A percentile compares a stretch with the other conserved stretches of the same genome.
phyloP scores from a whole-genome alignment of 2,888 invertebrate genomes.

The Cynaeus angustus region DNA sequence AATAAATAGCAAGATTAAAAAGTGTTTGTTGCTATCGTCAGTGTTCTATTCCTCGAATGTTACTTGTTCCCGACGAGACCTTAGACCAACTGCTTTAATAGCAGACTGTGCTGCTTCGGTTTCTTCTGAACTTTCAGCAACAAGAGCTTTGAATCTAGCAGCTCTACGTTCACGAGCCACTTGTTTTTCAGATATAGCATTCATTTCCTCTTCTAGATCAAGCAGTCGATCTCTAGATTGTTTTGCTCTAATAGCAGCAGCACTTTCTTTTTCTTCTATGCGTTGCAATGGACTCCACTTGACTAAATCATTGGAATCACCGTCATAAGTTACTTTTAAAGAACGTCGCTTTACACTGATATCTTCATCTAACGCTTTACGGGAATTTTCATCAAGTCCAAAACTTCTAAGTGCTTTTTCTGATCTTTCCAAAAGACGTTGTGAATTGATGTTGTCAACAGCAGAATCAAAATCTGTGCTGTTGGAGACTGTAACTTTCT shows the following conservation, averaged over 20 bases:
- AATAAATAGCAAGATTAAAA: background rate
- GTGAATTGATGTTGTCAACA: constrained; percentile 75
- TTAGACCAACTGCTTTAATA: constrained; percentile 41
- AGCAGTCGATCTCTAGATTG: constrained; percentile 78
- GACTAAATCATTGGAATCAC: constrained; percentile 68
- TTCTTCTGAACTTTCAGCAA: constrained; percentile 75
- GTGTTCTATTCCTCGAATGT: constrained; percentile 23
- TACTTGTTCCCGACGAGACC: constrained; percentile 39
- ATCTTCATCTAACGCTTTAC: constrained; percentile 66
- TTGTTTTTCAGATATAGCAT: constrained; percentile 80
- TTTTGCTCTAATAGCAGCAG: constrained; percentile 79
- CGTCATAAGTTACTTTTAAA: constrained; percentile 63
- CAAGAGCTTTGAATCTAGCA: constrained; percentile 80
- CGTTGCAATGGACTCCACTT: constrained; percentile 77
- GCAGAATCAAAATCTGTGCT: constrained; percentile 79
- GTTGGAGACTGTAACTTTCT: constrained; percentile 76
- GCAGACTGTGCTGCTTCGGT: constrained; percentile 62
- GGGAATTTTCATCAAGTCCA: constrained; percentile 76
- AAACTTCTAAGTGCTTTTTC: constrained; percentile 80
- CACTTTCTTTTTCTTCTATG: constrained; percentile 73
- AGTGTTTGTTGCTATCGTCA: background rate
- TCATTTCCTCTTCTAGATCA: constrained; percentile 85
- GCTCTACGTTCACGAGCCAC: constrained; percentile 82
- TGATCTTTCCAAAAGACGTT: constrained; percentile 75
- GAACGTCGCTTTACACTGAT: constrained; percentile 70